Base-by-base conservation (phyloP, 2,797 vertebrate genomes). In the Sibirionetta formosa region DNA sequence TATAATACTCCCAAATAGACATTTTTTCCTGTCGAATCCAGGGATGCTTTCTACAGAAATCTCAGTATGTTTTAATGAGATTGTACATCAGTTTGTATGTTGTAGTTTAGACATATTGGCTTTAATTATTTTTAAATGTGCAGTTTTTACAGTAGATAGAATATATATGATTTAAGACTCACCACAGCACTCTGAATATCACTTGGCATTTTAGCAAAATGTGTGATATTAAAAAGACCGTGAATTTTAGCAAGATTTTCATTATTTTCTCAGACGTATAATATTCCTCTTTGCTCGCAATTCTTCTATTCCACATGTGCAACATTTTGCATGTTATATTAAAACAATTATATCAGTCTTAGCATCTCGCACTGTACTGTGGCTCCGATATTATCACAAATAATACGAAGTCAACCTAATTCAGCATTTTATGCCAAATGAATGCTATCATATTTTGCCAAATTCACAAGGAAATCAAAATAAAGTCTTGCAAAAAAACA, bases 61-160 rank as follows among this genome's bases (percentile, higher is more conserved):
- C 78, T 95, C 78, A 58, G 83, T 95, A 73, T 95, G 79, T 96
- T 96, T 97, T 94, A 97, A 96, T 96, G 88, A 96, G 94, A 82
- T 92, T 93, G 86, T 94, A 70, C 90, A 90, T 93, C 88, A 93
- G 90, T 95, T 97, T 95, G 90, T 94, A 24, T 91, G 79, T 82
- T 97, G 64, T 54, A 85, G 88, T 90, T 96, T 94, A 96, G 90
- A 88, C 94, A 76, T 94, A 94, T 16, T 88, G 71, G 57, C 82
- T 96, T 96, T 96, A 96, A 96, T 96, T 97, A 95, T 95, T 95
- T 96, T 95, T 95, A 89, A 96, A 95, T 96, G 90, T 96, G 86
- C 80, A 66, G 78, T 95, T 97, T 94, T 95, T 96, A 81, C 91
- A 94, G 76, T 88, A 92, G 86, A 82, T 83, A 93, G 90, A 78